Percentiles rank a stretch among this genome's conserved stretches.
Conservation (phyloP, 1,140 invertebrate genomes). For the Hycleus cichorii region DNA sequence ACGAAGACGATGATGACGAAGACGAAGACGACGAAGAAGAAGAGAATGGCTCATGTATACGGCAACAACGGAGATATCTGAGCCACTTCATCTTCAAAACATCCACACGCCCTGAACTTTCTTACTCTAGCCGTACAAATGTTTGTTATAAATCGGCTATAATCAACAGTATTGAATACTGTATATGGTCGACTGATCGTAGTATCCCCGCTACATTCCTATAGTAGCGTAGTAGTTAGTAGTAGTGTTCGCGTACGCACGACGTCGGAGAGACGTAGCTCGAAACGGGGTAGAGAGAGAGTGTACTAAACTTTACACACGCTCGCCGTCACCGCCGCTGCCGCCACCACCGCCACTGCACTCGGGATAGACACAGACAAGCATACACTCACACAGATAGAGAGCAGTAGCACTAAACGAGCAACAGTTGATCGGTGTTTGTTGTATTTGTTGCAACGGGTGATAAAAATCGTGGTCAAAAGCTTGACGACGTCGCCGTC, state of each 20-base stretch:
- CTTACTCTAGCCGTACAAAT: slow-evolving; percentile 25
- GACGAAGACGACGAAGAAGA: background rate
- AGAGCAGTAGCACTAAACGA: too few relatives aligned
- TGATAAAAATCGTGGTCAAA: too few relatives aligned
- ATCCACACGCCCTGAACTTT: slow-evolving; percentile 35
- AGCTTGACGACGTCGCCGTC: too few relatives aligned
- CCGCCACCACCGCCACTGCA: too few relatives aligned
- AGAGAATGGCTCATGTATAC: background rate
- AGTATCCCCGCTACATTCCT: slow-evolving; percentile 34
- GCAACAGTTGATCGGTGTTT: too few relatives aligned
- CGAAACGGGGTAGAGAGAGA: too few relatives aligned
- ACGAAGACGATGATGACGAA: background rate
- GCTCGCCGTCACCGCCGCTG: too few relatives aligned
- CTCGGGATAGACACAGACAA: too few relatives aligned
- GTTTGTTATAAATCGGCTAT: slow-evolving; percentile 1
- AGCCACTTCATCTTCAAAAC: slow-evolving; percentile 26
- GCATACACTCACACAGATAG: too few relatives aligned
- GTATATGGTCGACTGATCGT: slow-evolving; percentile 22
- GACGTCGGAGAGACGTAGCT: background rate
- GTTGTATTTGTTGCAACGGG: too few relatives aligned
- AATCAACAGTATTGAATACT: background rate
- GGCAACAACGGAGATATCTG: slow-evolving; percentile 14
- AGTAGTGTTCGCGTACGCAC: slow-evolving; percentile 20
- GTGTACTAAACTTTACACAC: too few relatives aligned
- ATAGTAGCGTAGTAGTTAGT: slow-evolving; percentile 30